These are phyloP conservation scores for Epicampocera succincta DNA, from an alignment of 2,888 invertebrate species.

Conservation along the genomic window DNA sequence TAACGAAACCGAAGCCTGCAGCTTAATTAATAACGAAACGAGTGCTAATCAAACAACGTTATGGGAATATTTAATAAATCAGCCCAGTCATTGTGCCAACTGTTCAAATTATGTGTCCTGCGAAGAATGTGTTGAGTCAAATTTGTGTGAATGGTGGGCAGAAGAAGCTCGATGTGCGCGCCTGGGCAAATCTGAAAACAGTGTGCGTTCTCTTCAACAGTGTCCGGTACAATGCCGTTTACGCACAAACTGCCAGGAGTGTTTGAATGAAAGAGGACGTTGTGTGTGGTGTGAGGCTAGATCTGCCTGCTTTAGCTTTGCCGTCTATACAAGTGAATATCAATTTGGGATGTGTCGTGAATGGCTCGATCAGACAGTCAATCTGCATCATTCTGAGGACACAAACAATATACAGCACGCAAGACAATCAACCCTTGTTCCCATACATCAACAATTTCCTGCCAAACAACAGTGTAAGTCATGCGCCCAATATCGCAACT, in stretches of 20 bases:
- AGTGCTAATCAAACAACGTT: slow-evolving; percentile 63
- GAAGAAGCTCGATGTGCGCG: slow-evolving; percentile 93
- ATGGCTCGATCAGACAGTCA: slow-evolving; percentile 92
- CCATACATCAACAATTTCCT: slow-evolving; percentile 67
- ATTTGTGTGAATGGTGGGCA: slow-evolving; percentile 95
- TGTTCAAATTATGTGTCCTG: slow-evolving; percentile 96
- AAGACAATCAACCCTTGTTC: slow-evolving; percentile 49
- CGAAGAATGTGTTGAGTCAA: slow-evolving; percentile 89
- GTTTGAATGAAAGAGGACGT: slow-evolving; percentile 91
- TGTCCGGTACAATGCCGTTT: slow-evolving; percentile 92
- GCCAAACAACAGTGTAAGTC: slow-evolving; percentile 87
- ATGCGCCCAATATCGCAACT: slow-evolving; percentile 88
- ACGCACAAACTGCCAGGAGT: slow-evolving; percentile 89
- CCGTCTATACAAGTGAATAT: slow-evolving; percentile 96
- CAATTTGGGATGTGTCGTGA: slow-evolving; percentile 96
- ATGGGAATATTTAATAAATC: slow-evolving; percentile 91
- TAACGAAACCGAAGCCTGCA: slow-evolving; percentile 86
- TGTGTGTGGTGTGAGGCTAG: slow-evolving; percentile 98
- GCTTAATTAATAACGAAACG: slow-evolving; percentile 53
- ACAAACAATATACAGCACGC: slow-evolving; percentile 52
- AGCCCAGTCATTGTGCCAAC: slow-evolving; percentile 91
- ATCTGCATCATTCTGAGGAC: slow-evolving; percentile 71
- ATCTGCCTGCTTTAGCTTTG: slow-evolving; percentile 95
- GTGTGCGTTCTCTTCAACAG: slow-evolving; percentile 84
- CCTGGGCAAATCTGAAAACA: slow-evolving; percentile 87